phyloP scores from a whole-genome alignment of 2,888 invertebrate species.

The Xestia rhomboidea region DNA sequence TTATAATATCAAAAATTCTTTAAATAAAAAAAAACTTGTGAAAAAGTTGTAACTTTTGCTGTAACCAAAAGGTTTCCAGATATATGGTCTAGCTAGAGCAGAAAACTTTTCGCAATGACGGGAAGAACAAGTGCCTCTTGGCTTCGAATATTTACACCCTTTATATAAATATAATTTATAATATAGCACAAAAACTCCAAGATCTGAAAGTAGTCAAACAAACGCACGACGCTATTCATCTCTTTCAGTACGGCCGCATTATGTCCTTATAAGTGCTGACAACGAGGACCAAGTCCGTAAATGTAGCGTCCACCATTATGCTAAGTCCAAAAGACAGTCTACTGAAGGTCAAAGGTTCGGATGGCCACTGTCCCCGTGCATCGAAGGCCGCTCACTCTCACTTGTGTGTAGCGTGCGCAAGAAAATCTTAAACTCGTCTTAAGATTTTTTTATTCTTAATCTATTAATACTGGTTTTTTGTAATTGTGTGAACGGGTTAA shows the following conservation, averaged over 20 bases:
- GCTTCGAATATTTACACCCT: too few relatives aligned
- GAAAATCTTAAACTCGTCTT: constrained; percentile 32
- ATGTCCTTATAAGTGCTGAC: constrained; percentile 8
- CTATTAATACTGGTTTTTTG: constrained; percentile 10
- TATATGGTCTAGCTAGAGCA: too few relatives aligned
- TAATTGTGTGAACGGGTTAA: constrained; percentile 13
- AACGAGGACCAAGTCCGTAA: constrained; percentile 6
- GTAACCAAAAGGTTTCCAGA: too few relatives aligned
- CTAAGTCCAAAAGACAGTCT: constrained; percentile 39
- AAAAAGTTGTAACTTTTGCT: background rate
- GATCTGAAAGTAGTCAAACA: background rate
- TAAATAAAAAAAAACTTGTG: too few relatives aligned
- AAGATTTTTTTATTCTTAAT: background rate
- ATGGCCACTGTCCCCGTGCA: constrained; percentile 65
- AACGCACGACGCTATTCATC: background rate
- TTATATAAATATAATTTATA: background rate
- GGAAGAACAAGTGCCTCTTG: too few relatives aligned
- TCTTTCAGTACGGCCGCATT: background rate
- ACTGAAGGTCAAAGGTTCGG: constrained; percentile 51
- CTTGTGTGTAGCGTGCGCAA: constrained; percentile 67
- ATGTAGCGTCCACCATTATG: constrained; percentile 11
- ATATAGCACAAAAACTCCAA: background rate
- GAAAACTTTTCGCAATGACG: too few relatives aligned
- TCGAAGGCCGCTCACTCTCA: constrained; percentile 73
- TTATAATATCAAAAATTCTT: too few relatives aligned